Base-by-base conservation (phyloP, 1,140 invertebrate species). In the Nasonia vitripennis region DNA sequence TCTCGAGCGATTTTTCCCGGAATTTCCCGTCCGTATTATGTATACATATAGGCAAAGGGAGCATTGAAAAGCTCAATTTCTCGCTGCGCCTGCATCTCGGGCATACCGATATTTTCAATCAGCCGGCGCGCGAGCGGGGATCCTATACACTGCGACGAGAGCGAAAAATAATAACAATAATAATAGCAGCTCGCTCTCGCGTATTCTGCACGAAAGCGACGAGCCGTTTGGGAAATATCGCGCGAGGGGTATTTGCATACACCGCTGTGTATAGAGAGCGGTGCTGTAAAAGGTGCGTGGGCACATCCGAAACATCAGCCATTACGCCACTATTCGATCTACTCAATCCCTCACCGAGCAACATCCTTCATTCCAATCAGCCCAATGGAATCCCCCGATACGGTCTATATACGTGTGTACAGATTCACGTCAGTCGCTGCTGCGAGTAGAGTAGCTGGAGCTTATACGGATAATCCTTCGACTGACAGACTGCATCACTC, bases 31-130 rank as follows among this genome's bases (percentile, higher is more conserved):
- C 55, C 34, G 5, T 37, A 37, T 20, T 51, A 51, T 51, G 12
- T 51, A 51, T 51, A 51, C 12, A 51, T 17, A 4, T 51, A 74
- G 73, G 17, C 27, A 6, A 75, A 71, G 37, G 51, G 37, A 78
- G 67, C 67, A 80, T 41, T 27, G 78, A 41, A 45, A 80, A 48
- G 55, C 34, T 80, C 62, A 80, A 70, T 80, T 70, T 80, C 78
- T 45, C 68, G 68, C 7, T 31, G 27, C 7, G 27, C 68, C 17
- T n/a, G 27, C 67, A 55, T 10, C 34, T n/a, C n/a, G 23, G 27
- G 80, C 80, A 81, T 81, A 81, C 80, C 80, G 73, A 81, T 81
- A 73, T 73, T 81, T 81, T 73, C 80, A 51, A 81, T 81, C 80
- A 81, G 70, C 37, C 48, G 27, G 27, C 27, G 27, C 27, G 1